Evolutionary conservation across 2,797 vertebrate species (phyloP).

Genomic region (Neosalanx taihuensis): DNA sequence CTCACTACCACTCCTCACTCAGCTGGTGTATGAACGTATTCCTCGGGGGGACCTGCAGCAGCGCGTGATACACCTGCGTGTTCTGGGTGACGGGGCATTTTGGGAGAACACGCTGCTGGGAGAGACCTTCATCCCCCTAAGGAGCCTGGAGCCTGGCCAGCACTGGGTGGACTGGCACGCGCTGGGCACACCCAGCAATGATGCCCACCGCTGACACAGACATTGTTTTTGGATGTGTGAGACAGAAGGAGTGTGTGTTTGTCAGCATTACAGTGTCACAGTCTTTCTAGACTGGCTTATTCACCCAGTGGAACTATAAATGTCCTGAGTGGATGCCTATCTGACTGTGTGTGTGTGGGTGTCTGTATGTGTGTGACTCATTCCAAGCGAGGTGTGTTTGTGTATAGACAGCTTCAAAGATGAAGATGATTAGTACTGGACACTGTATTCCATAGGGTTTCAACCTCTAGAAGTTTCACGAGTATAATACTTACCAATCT

Average conservation of each 20-base stretch:
- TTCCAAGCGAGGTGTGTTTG: background rate
- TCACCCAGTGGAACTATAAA: slow-evolving; percentile 57
- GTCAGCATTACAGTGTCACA: slow-evolving; percentile 36
- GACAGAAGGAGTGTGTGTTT: slow-evolving; percentile 38
- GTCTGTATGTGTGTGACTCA: background rate
- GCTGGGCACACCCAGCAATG: slow-evolving; percentile 73
- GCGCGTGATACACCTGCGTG: slow-evolving; percentile 89
- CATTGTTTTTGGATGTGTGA: slow-evolving; percentile 45
- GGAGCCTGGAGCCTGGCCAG: slow-evolving; percentile 80
- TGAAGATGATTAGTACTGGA: slow-evolving; percentile 34
- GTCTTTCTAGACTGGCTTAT: slow-evolving; percentile 37
- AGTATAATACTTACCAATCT: background rate
- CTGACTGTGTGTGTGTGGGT: slow-evolving; percentile 3
- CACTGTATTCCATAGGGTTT: slow-evolving; percentile 20
- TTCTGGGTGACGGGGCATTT: slow-evolving; percentile 90
- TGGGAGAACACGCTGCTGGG: slow-evolving; percentile 95
- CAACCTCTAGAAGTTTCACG: background rate
- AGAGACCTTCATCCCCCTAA: slow-evolving; percentile 85
- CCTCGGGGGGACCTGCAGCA: slow-evolving; percentile 89
- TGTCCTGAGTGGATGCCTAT: slow-evolving; percentile 26
- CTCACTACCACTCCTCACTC: background rate
- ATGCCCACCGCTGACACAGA: slow-evolving; percentile 64
- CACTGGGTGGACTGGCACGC: slow-evolving; percentile 94
- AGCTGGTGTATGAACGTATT: slow-evolving; percentile 93
- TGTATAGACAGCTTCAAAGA: slow-evolving; percentile 27